phyloP scores from a whole-genome alignment of 1,140 invertebrate genomes.

The Drosophila sechellia region DNA sequence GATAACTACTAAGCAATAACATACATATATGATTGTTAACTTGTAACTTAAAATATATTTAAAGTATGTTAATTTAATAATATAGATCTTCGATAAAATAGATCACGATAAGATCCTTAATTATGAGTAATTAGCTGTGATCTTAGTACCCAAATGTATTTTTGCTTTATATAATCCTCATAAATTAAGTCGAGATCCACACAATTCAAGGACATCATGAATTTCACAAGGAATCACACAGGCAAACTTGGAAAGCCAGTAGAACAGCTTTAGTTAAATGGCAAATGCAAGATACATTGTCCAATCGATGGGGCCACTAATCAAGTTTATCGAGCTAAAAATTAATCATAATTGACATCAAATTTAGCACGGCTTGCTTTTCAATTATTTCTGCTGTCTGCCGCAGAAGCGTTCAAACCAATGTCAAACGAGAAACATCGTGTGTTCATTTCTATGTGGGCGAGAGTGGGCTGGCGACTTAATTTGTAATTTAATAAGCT shows the following conservation, averaged over 20 bases:
- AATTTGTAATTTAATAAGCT: constrained; percentile 62
- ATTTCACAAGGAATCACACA: not conserved
- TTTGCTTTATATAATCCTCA: not conserved
- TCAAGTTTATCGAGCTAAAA: constrained; percentile 9
- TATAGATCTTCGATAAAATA: no score
- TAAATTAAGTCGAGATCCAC: not conserved
- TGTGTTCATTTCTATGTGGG: constrained; percentile 1
- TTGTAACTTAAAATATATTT: no score
- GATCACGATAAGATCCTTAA: no score
- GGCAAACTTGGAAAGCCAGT: no score
- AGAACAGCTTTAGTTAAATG: not conserved
- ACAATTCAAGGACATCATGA: not conserved
- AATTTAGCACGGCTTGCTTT: constrained; percentile 15
- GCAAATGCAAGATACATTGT: not conserved
- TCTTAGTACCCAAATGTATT: not conserved
- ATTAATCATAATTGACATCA: constrained; percentile 21
- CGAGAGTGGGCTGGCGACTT: not conserved
- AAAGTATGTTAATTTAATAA: no score
- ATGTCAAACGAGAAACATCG: constrained; percentile 31
- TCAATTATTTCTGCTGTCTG: constrained; percentile 34
- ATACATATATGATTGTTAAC: no score
- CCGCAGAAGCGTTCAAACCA: constrained; percentile 9
- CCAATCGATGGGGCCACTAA: not conserved
- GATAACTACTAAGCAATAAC: no score
- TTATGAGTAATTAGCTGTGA: no score